Evolutionary conservation across 2,797 vertebrate genomes (phyloP), one percentile per base, ranked within the genome.

Genomic region (Hirundo rustica): DNA sequence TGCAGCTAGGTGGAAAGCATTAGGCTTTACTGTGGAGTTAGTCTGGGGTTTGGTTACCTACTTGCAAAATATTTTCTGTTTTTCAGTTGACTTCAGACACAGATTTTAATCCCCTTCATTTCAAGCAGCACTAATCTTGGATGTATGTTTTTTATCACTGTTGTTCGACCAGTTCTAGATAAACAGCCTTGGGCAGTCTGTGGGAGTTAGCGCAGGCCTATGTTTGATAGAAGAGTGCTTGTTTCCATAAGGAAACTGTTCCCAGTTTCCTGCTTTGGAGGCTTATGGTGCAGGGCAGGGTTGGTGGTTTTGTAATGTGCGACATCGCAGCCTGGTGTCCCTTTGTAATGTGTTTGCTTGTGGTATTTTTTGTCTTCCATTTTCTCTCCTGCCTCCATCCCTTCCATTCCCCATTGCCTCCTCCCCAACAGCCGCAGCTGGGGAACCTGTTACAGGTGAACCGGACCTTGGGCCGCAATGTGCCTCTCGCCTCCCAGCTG

Each of bases 401-500:
- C 78, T 96, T 82, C 79, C 88, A 48, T 68, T 96, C 58, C 93
- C 75, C 45, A 40, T 88, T 90, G 40, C 80, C 75, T 87, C 66
- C 91, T 92, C 89, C 84, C 95, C 97, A 67, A 96, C 98, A 98
- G 98, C 98, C 98, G 29, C 98, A 98, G 98, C 97, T 98, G 97
- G 98, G 98, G 76, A 98, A 98, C 97, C 98, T 98, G 54, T 96
- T 98, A 96, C 98, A 98, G 97, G 98, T 98, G 92, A 98, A 98
- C 96, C 97, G 98, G 88, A 98, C 98, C 76, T 94, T 98, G 97
- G 98, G 98, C 94, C 98, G 98, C 91, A 98, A 98, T 92, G 98
- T 99, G 94, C 99, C 99, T 73, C 98, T 99, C 58, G 98, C 99
- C 92, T 98, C 99, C 95, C 99, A 99, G 84, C 99, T 99, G 96